phyloP scores from a whole-genome alignment of 2,113 vertebrate species.

The Pomatorhinus ruficollis region DNA sequence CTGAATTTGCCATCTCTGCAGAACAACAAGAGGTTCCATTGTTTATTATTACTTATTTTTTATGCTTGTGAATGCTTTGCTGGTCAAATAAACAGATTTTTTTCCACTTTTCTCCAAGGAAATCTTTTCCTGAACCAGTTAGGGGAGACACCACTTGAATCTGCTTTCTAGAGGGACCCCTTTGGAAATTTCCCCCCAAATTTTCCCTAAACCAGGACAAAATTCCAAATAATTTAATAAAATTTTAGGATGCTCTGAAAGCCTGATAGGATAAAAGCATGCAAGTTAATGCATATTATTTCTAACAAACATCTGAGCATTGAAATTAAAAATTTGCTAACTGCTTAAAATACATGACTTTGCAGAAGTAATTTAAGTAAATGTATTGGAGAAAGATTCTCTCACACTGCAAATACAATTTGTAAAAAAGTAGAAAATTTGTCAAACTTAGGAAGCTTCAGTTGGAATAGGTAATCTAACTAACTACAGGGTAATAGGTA shows the following conservation, averaged over 20 bases:
- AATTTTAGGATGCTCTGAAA: neutral
- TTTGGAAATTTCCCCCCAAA: neutral
- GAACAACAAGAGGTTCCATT: neutral
- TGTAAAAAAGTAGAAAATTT: neutral
- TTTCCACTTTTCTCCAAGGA: neutral
- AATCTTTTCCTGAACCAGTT: neutral
- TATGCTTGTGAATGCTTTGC: neutral
- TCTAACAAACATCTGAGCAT: neutral
- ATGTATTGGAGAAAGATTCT: neutral
- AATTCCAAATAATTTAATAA: neutral
- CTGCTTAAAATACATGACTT: neutral
- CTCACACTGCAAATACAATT: neutral
- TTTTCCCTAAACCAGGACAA: neutral
- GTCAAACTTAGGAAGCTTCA: neutral
- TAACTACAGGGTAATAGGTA: neutral
- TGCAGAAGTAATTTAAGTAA: neutral
- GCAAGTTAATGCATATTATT: neutral
- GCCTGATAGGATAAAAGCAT: neutral
- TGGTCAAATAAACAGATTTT: neutral
- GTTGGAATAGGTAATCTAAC: neutral
- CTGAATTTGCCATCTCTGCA: neutral
- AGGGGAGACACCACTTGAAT: neutral
- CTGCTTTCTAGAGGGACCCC: neutral
- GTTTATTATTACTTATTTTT: neutral
- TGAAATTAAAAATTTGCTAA: neutral